Percentiles rank a stretch among this genome's conserved stretches.
These are phyloP conservation scores for Aphis craccivora DNA, from an alignment of 1,140 invertebrate genomes.

Conservation along the genomic window DNA sequence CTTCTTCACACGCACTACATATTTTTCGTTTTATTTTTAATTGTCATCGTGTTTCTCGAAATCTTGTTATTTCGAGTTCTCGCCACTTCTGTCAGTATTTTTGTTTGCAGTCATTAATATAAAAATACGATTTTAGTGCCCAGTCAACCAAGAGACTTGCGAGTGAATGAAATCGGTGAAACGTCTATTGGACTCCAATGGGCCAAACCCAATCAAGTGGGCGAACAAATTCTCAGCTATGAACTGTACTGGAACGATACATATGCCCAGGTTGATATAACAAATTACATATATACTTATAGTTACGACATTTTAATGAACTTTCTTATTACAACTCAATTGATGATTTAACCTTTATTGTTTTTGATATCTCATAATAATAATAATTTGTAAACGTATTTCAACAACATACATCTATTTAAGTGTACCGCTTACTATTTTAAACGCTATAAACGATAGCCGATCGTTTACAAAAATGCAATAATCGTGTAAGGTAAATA, in stretches of 20 bases:
- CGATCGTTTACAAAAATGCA: not conserved
- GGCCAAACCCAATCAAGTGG: constrained; percentile 87
- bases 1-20: not conserved
- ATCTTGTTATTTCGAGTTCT: not conserved
- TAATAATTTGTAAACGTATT: not conserved
- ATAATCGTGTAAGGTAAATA: not conserved
- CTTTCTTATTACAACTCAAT: not conserved
- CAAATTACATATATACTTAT: constrained; percentile 31
- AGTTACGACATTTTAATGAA: not conserved
- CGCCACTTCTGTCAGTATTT: not conserved
- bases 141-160: constrained; percentile 89
- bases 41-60: not conserved
- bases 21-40: not conserved
- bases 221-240: constrained; percentile 92
- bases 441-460: not conserved
- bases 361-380: not conserved
- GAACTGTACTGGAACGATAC: constrained; percentile 98
- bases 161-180: constrained; percentile 78
- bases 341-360: not conserved
- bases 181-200: constrained; percentile 75
- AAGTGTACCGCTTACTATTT: not conserved
- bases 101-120: not conserved
- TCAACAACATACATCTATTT: not conserved
- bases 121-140: constrained; percentile 73
- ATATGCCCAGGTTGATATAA: constrained; percentile 78